Conservation (phyloP, 2,888 invertebrate species). For the Pristionchus maxplancki region DNA sequence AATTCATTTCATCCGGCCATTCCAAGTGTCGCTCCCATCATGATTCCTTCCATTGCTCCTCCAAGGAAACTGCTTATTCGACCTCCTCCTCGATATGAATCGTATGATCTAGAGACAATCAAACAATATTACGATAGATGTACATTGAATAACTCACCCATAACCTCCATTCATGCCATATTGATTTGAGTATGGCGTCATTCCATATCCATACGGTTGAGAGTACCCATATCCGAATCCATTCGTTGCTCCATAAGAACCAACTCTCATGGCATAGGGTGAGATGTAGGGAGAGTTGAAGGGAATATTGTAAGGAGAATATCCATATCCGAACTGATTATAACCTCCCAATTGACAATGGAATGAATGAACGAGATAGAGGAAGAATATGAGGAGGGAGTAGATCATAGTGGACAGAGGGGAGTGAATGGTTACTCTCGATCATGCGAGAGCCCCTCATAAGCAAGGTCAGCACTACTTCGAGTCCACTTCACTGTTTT, state of each 20-base stretch:
- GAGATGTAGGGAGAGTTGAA: slow-evolving; percentile 1
- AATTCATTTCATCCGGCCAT: slow-evolving; percentile 42
- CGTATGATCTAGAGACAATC: not conserved
- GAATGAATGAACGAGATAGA: not conserved
- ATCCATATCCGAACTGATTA: slow-evolving; percentile 28
- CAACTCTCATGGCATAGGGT: not conserved
- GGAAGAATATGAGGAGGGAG: not conserved
- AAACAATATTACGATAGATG: not conserved
- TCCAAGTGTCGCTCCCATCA: slow-evolving; percentile 48
- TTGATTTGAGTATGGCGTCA: not conserved
- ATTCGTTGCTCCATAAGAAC: slow-evolving; percentile 29
- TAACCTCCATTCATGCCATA: not conserved
- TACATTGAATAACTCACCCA: slow-evolving; percentile 14
- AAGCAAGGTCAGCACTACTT: slow-evolving; percentile 43
- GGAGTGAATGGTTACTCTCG: slow-evolving; percentile 31
- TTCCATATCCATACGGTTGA: slow-evolving; percentile 44
- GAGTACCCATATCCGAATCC: not conserved
- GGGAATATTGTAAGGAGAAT: not conserved
- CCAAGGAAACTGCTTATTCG: slow-evolving; percentile 30
- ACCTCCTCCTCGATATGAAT: not conserved
- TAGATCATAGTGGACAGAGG: slow-evolving; percentile 44
- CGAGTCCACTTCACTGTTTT: slow-evolving; percentile 46
- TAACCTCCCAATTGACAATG: not conserved
- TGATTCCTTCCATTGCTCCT: slow-evolving; percentile 51
- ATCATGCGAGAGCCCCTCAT: slow-evolving; percentile 23